Conservation (phyloP, 2,113 vertebrate genomes). For the Festucalex cinctus region DNA sequence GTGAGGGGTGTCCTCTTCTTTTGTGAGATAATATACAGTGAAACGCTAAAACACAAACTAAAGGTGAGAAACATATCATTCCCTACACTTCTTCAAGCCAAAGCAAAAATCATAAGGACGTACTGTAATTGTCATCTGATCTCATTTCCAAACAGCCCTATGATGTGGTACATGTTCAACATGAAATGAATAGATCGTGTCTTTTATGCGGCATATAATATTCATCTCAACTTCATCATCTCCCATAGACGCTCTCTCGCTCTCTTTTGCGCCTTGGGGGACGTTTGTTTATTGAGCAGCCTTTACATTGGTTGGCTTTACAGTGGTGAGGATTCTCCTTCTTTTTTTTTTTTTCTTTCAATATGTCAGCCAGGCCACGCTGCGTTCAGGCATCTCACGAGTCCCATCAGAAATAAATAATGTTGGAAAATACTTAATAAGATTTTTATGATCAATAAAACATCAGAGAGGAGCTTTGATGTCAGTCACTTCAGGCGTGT, state of each 20-base stretch:
- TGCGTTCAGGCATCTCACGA: neutral
- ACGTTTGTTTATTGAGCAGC: neutral
- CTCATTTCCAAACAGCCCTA: neutral
- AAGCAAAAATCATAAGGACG: neutral
- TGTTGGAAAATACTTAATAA: slow-evolving; percentile 1
- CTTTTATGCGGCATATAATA: neutral
- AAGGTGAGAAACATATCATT: neutral
- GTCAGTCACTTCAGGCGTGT: neutral
- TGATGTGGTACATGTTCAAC: neutral
- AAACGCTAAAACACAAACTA: neutral
- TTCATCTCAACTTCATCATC: neutral
- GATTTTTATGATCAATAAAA: slow-evolving; percentile 16
- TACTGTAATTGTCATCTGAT: neutral
- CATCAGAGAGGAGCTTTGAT: slow-evolving; percentile 8
- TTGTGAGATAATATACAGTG: too few relatives aligned
- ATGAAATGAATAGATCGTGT: neutral
- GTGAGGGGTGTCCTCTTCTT: too few relatives aligned
- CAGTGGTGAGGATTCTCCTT: neutral
- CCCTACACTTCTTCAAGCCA: neutral
- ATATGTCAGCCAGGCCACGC: neutral
- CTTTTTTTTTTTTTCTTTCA: neutral
- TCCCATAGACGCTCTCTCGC: neutral
- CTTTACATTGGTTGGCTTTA: neutral
- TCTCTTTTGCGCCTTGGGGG: neutral
- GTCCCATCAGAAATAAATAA: slow-evolving; percentile 6